Evolutionary conservation across 2,113 vertebrate species (phyloP).

Genomic region (Reinhardtius hippoglossoides): DNA sequence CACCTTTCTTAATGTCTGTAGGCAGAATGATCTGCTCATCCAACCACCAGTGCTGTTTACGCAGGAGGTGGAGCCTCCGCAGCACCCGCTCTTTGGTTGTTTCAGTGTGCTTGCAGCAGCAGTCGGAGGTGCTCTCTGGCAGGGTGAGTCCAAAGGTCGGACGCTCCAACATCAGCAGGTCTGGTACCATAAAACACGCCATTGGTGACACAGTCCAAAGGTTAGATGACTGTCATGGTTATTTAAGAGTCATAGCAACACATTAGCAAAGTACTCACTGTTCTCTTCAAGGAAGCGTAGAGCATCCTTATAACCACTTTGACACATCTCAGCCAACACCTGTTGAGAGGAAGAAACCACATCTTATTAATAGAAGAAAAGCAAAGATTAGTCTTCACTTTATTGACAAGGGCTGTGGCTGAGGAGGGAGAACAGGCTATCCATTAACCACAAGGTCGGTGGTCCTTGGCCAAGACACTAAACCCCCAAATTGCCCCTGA

Average conservation of each 20-base stretch:
- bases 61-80: conserved; percentile 70
- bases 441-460: no score
- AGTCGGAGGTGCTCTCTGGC: conserved; percentile 9
- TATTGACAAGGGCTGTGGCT: background rate
- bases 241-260: background rate
- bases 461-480: no score
- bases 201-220: background rate
- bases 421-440: no score
- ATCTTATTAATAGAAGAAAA: background rate
- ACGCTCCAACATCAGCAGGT: conserved; percentile 77
- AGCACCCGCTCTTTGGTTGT: conserved; percentile 71
- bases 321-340: conserved; percentile 89
- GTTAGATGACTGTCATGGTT: no score
- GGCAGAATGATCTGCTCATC: conserved; percentile 85
- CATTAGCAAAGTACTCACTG: conserved; percentile 79
- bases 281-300: conserved; percentile 89
- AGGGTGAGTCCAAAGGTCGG: conserved; percentile 60
- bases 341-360: conserved; percentile 58
- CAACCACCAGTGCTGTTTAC: conserved; percentile 81
- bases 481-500: no score
- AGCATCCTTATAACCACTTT: conserved; percentile 90
- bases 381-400: background rate
- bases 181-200: conserved; percentile 68
- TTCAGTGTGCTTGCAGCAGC: conserved; percentile 46
- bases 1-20: conserved; percentile 85